These are phyloP conservation scores for Oreortyx pictus DNA, from an alignment of 2,797 vertebrate species.

Conservation along the genomic window DNA sequence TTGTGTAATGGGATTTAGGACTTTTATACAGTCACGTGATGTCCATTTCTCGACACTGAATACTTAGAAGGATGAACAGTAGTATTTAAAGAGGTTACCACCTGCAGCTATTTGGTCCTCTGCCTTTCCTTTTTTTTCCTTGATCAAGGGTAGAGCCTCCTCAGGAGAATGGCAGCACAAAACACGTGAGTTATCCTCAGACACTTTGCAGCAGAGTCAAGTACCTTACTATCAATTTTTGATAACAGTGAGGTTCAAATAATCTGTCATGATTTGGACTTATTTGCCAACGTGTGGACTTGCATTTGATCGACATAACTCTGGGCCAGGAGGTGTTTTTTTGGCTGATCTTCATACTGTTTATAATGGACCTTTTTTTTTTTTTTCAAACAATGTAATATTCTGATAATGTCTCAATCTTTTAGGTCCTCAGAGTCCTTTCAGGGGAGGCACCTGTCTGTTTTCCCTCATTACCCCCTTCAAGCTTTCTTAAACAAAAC, in stretches of 20 bases:
- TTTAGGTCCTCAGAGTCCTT: not conserved
- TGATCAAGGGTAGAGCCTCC: not conserved
- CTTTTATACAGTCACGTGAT: not conserved
- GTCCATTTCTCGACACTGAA: not conserved
- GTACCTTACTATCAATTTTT: not conserved
- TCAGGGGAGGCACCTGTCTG: not conserved
- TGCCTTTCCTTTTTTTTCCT: not conserved
- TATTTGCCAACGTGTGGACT: not conserved
- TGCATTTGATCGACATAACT: not conserved
- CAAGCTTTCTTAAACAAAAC: constrained; percentile 26
- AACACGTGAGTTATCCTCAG: not conserved
- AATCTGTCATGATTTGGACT: not conserved
- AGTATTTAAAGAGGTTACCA: not conserved
- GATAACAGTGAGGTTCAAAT: not conserved
- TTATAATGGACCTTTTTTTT: not conserved
- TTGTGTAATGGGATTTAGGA: not conserved
- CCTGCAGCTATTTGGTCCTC: not conserved
- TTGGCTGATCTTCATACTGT: not conserved
- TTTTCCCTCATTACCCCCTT: not conserved
- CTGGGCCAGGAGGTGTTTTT: not conserved
- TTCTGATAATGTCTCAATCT: constrained; percentile 21
- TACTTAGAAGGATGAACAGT: not conserved
- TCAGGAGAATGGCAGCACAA: not conserved
- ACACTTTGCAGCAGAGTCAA: not conserved
- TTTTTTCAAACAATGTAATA: constrained; percentile 26